These are phyloP conservation scores for Sarcophaga carnaria DNA, from an alignment of 2,888 invertebrate species.

Conservation along the genomic window DNA sequence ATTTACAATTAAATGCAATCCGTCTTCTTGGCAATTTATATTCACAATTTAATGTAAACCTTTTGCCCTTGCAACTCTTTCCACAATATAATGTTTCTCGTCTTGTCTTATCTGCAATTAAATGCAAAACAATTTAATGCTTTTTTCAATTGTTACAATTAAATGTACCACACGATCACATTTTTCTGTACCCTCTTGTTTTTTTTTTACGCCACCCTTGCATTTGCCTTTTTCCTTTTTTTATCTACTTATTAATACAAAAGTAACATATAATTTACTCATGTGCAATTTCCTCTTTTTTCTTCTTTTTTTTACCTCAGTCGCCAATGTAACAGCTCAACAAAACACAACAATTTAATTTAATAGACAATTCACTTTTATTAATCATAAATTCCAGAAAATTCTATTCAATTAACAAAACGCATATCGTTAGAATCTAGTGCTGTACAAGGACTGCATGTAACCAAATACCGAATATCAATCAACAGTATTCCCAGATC, in stretches of 20 bases:
- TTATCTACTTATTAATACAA: background rate
- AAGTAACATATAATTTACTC: background rate
- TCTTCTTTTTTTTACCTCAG: background rate
- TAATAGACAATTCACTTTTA: background rate
- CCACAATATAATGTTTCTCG: slow-evolving; percentile 32
- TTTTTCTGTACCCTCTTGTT: slow-evolving; percentile 11
- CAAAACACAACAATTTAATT: background rate
- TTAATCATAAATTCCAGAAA: background rate
- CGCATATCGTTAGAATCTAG: no score
- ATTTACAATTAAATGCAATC: slow-evolving; percentile 28
- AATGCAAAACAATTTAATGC: no score
- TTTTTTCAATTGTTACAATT: background rate
- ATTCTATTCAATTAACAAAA: no score
- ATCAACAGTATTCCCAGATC: slow-evolving; percentile 13
- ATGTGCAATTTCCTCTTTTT: background rate
- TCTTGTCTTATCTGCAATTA: no score
- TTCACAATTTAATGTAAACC: slow-evolving; percentile 22
- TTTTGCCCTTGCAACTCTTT: slow-evolving; percentile 8
- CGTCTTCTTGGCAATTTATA: background rate
- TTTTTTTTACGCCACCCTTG: background rate
- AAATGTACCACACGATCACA: no score
- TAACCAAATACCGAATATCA: background rate
- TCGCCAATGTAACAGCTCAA: background rate
- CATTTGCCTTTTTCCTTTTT: background rate
- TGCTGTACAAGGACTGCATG: background rate